A percentile compares a stretch with the other conserved stretches of the same genome.
These are phyloP conservation scores for Armadillidium nasatum DNA, from an alignment of 1,140 invertebrate genomes.

Conservation along the genomic window DNA sequence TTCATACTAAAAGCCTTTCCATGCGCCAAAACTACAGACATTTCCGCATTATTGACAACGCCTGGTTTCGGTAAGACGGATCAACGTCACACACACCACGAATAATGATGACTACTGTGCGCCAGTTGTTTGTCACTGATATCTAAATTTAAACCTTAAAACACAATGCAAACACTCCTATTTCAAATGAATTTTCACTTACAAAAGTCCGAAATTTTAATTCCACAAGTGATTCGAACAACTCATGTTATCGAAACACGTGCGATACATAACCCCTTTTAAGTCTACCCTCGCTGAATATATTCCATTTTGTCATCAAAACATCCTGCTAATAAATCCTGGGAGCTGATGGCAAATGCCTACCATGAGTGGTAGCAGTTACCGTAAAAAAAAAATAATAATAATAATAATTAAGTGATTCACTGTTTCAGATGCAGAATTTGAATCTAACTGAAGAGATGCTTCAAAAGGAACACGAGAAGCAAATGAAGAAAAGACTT, in stretches of 20 bases:
- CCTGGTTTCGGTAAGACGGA: too few species aligned
- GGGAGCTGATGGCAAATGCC: background rate
- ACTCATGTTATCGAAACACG: background rate
- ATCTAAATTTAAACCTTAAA: background rate
- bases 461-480: conserved; percentile 75
- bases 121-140: too few species aligned
- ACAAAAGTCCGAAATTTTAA: too few species aligned
- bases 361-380: background rate
- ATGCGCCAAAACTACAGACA: too few species aligned
- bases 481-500: conserved; percentile 53
- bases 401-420: too few species aligned
- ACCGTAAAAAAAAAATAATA: background rate
- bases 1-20: too few species aligned
- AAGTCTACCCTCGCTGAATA: background rate
- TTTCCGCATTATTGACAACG: too few species aligned
- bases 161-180: background rate
- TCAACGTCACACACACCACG: too few species aligned
- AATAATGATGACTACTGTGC: too few species aligned
- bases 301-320: background rate
- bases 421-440: conserved; percentile 53
- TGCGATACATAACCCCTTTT: too few species aligned
- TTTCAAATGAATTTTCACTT: too few species aligned
- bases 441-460: conserved; percentile 73
- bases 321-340: background rate
- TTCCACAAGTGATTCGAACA: background rate